A percentile compares a stretch with the other conserved stretches of the same genome.
These are phyloP conservation scores for Amblyornis subalaris DNA, from an alignment of 2,113 vertebrate genomes.

Conservation along the genomic window DNA sequence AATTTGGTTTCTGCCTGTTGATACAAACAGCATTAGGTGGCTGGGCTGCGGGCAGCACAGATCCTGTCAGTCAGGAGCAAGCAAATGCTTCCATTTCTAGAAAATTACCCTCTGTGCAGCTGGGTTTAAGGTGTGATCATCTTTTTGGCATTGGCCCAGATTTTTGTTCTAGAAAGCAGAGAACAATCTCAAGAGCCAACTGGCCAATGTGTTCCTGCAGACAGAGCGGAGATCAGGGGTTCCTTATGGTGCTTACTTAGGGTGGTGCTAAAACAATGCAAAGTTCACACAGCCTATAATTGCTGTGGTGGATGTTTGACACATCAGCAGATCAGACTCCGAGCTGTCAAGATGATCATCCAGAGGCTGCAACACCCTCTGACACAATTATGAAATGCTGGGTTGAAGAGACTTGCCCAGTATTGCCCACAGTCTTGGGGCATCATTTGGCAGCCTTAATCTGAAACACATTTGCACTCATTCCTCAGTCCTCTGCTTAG, in stretches of 20 bases:
- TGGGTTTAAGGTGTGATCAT: background rate
- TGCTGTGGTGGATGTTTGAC: background rate
- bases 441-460: background rate
- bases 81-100: background rate
- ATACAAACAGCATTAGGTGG: background rate
- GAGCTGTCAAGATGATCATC: background rate
- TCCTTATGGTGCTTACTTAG: background rate
- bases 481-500: background rate
- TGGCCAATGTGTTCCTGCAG: fast-evolving
- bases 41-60: background rate
- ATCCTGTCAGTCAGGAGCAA: background rate
- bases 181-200: background rate
- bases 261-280: background rate
- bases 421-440: background rate
- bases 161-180: background rate
- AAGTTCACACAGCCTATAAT: background rate
- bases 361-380: background rate
- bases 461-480: background rate
- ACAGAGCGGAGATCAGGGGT: fast-evolving
- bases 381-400: background rate
- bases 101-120: background rate
- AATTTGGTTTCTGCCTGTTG: background rate
- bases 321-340: background rate
- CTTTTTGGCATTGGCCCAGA: background rate
- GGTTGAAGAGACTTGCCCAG: background rate